These are phyloP conservation scores for Nematopogon swammerdamellus DNA, from an alignment of 2,888 invertebrate genomes.

Conservation along the genomic window DNA sequence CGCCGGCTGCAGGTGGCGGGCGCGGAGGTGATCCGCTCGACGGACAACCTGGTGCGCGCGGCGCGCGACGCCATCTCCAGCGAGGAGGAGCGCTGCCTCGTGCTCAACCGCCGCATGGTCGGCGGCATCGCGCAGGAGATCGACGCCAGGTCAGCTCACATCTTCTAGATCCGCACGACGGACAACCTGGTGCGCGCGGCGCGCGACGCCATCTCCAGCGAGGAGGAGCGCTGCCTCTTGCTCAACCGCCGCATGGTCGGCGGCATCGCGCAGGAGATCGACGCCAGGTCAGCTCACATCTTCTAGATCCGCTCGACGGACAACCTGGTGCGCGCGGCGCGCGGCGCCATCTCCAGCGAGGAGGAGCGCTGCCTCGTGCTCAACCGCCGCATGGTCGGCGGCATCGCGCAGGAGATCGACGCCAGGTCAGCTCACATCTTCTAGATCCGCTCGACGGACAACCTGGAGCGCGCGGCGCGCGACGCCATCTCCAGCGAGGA, in stretches of 20 bases:
- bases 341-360: constrained; percentile 87
- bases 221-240: constrained; percentile 72
- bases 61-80: constrained; percentile 90
- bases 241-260: constrained; percentile 80
- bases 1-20: constrained; percentile 90
- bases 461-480: constrained; percentile 91
- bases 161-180: constrained; percentile 76
- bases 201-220: constrained; percentile 85
- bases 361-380: constrained; percentile 67
- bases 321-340: constrained; percentile 91
- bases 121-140: constrained; percentile 97
- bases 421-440: constrained; percentile 33
- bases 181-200: constrained; percentile 96
- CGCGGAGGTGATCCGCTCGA: constrained; percentile 95
- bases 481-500: constrained; percentile 90
- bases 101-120: constrained; percentile 91
- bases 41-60: constrained; percentile 94
- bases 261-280: constrained; percentile 73
- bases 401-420: constrained; percentile 73
- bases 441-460: constrained; percentile 90
- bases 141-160: constrained; percentile 62
- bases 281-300: constrained; percentile 46
- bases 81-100: constrained; percentile 87
- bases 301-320: constrained; percentile 86
- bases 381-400: constrained; percentile 84